Evolutionary conservation across 2,888 invertebrate species (phyloP).

Genomic region (Entomobrya proxima): DNA sequence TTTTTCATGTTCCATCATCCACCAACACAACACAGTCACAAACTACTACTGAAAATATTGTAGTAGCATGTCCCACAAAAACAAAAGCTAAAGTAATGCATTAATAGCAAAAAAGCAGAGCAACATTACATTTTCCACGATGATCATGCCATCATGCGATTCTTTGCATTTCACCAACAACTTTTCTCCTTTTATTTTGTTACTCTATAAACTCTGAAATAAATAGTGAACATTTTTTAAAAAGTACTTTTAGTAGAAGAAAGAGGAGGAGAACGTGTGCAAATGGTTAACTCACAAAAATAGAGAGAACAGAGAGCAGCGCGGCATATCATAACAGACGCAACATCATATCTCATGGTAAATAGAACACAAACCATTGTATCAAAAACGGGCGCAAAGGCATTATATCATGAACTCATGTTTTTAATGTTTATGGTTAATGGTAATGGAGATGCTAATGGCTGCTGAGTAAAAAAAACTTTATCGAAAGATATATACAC

Average conservation of each 20-base stretch:
- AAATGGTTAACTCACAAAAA: slow-evolving; percentile 3
- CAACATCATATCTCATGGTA: slow-evolving; percentile 25
- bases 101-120: not conserved
- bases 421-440: slow-evolving; percentile 62
- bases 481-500: slow-evolving; percentile 58
- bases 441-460: slow-evolving; percentile 63
- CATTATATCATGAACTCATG: slow-evolving; percentile 57
- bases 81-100: slow-evolving; percentile 19
- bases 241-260: not conserved
- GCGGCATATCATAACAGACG: not conserved
- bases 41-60: too few species aligned
- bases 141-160: not conserved
- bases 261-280: not conserved
- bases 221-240: slow-evolving; percentile 1
- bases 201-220: not conserved
- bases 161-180: not conserved
- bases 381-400: slow-evolving; percentile 21
- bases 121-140: not conserved
- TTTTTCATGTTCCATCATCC: slow-evolving; percentile 18
- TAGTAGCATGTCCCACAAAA: not conserved
- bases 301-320: not conserved
- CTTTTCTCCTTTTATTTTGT: slow-evolving; percentile 25
- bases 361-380: slow-evolving; percentile 9
- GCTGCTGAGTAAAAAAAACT: slow-evolving; percentile 57
- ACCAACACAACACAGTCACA: not conserved